phyloP scores from a whole-genome alignment of 2,888 invertebrate species.

The Shargacucullia verbasci region DNA sequence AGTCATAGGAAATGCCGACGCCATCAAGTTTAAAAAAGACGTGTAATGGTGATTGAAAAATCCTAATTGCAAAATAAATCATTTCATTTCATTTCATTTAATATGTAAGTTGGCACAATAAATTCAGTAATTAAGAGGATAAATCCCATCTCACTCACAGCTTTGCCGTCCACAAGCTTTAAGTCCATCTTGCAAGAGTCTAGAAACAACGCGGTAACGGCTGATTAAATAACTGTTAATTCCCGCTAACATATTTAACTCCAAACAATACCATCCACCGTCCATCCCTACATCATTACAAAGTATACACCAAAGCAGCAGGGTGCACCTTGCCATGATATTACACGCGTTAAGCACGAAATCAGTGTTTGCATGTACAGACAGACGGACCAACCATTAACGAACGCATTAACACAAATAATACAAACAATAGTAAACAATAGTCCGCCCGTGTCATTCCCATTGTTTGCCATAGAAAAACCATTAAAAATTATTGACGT shows the following conservation, averaged over 20 bases:
- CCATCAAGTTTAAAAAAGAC: too few species aligned
- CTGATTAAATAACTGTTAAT: neutral
- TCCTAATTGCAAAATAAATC: too few species aligned
- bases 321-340: constrained; percentile 64
- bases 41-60: too few species aligned
- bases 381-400: constrained; percentile 77
- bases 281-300: constrained; percentile 51
- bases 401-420: constrained; percentile 78
- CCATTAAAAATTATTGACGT: constrained; percentile 84
- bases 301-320: constrained; percentile 56
- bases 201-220: too few species aligned
- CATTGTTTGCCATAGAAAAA: constrained; percentile 79
- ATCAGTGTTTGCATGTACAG: constrained; percentile 77
- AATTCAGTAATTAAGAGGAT: too few species aligned
- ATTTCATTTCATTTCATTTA: too few species aligned
- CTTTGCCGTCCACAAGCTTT: too few species aligned
- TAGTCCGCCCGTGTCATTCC: constrained; percentile 58
- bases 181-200: too few species aligned
- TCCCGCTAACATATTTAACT: neutral
- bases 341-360: constrained; percentile 76
- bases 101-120: too few species aligned
- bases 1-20: too few species aligned
- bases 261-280: constrained; percentile 36
- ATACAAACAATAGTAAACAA: constrained; percentile 67
- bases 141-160: too few species aligned